These are phyloP conservation scores for Horisme vitalbata DNA, from an alignment of 2,888 invertebrate genomes.

Conservation along the genomic window DNA sequence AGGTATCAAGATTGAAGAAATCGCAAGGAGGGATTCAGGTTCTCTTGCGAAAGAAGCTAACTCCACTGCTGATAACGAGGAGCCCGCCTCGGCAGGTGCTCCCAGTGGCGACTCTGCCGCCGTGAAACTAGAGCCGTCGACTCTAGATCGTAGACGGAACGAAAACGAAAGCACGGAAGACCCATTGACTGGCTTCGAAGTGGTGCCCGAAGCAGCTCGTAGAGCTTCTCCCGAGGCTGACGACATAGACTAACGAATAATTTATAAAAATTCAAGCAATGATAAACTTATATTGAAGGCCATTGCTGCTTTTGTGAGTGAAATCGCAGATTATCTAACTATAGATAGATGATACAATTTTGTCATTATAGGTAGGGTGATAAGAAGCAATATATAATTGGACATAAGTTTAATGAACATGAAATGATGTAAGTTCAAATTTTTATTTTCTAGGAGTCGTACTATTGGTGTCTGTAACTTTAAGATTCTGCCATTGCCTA, in stretches of 20 bases:
- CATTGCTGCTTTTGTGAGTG: slow-evolving; percentile 55
- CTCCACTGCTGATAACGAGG: slow-evolving; percentile 38
- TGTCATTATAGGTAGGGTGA: slow-evolving; percentile 25
- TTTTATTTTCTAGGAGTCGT: slow-evolving; percentile 48
- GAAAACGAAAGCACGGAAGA: slow-evolving; percentile 26
- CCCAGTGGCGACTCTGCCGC: slow-evolving; percentile 39
- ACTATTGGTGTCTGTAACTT: slow-evolving; percentile 64
- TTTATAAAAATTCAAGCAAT: slow-evolving; percentile 30
- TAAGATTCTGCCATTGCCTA: slow-evolving; percentile 64
- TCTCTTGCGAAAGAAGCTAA: slow-evolving; percentile 40
- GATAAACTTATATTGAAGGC: slow-evolving; percentile 25
- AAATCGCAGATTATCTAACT: slow-evolving; percentile 29
- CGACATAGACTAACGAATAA: slow-evolving; percentile 62
- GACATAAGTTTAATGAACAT: slow-evolving; percentile 40
- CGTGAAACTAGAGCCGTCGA: slow-evolving; percentile 41
- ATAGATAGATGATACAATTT: slow-evolving; percentile 39
- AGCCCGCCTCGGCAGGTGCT: slow-evolving; percentile 29
- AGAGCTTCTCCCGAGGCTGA: slow-evolving; percentile 65
- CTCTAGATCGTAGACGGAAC: slow-evolving; percentile 70
- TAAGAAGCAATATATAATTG: slow-evolving; percentile 44
- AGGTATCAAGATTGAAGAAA: slow-evolving; percentile 65
- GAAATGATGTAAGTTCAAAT: slow-evolving; percentile 38
- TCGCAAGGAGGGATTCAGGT: slow-evolving; percentile 54
- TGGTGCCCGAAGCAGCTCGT: slow-evolving; percentile 37
- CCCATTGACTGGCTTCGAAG: slow-evolving; percentile 2